A percentile compares a stretch with the other conserved stretches of the same genome.
These are phyloP conservation scores for Lacanobia oleracea DNA, from an alignment of 2,888 invertebrate species.

Conservation along the genomic window DNA sequence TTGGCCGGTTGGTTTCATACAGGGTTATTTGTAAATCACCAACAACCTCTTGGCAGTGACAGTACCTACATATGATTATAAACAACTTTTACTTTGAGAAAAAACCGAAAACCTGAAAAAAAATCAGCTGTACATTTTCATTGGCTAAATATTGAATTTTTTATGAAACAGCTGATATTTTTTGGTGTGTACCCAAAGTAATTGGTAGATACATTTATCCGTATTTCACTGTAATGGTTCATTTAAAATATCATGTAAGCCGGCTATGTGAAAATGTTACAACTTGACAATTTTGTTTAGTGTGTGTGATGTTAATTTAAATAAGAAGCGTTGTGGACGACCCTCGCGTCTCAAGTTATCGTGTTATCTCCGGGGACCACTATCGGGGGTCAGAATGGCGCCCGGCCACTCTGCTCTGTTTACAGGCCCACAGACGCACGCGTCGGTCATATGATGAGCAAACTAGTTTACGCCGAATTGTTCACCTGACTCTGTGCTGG, in stretches of 20 bases:
- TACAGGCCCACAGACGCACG: constrained; percentile 81
- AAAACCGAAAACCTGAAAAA: no score
- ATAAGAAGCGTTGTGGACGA: constrained; percentile 66
- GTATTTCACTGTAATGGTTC: constrained; percentile 32
- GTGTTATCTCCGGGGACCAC: constrained; percentile 67
- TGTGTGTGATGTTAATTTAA: constrained; percentile 57
- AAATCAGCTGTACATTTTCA: no score
- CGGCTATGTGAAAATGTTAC: constrained; percentile 37
- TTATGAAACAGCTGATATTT: no score
- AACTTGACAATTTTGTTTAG: constrained; percentile 31
- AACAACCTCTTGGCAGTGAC: no score
- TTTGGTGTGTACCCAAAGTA: not conserved
- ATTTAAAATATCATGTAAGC: constrained; percentile 50
- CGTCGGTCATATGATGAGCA: constrained; percentile 81
- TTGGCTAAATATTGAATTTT: no score
- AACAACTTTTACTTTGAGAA: no score
- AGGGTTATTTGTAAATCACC: no score
- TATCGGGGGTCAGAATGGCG: constrained; percentile 84
- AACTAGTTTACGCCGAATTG: constrained; percentile 66
- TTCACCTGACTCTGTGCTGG: constrained; percentile 68
- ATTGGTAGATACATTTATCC: constrained; percentile 31
- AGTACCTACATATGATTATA: no score
- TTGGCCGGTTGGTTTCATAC: no score
- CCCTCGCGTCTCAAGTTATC: constrained; percentile 66
- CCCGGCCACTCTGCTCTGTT: constrained; percentile 80